A percentile compares a stretch with the other conserved stretches of the same genome.
phyloP scores from a whole-genome alignment of 2,888 invertebrate genomes.

The Prosapia bicincta region DNA sequence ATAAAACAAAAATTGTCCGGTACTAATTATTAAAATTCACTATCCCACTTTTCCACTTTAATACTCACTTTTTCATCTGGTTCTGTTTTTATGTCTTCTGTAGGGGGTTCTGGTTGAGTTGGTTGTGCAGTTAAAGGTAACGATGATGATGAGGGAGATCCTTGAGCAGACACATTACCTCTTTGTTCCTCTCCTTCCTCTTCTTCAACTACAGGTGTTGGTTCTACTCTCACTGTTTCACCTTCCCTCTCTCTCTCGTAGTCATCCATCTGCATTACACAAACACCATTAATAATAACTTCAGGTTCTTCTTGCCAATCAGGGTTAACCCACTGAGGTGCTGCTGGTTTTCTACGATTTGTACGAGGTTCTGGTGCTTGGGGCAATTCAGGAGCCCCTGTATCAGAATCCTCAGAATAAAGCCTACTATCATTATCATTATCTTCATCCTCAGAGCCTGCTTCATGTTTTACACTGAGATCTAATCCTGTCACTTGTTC shows the following conservation, averaged over 20 bases:
- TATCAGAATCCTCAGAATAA: conserved; percentile 38
- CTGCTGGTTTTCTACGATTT: conserved; percentile 87
- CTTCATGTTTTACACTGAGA: conserved; percentile 74
- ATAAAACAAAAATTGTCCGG: not conserved
- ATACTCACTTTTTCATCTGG: conserved; percentile 33
- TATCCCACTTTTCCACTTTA: conserved; percentile 39
- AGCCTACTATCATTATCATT: conserved; percentile 61
- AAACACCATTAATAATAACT: conserved; percentile 91
- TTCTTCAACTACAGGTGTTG: conserved; percentile 65
- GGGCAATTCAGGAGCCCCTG: conserved; percentile 38
- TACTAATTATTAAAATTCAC: conserved; percentile 34
- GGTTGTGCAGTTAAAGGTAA: conserved; percentile 30
- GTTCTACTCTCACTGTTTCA: conserved; percentile 73
- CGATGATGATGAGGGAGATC: conserved; percentile 6
- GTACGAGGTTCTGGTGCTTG: conserved; percentile 44
- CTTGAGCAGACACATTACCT: conserved; percentile 1
- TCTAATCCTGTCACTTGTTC: conserved; percentile 84
- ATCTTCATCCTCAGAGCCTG: conserved; percentile 72
- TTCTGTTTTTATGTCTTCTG: conserved; percentile 13
- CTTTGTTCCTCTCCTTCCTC: conserved; percentile 22
- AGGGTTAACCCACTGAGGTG: conserved; percentile 97
- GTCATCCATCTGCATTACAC: conserved; percentile 79
- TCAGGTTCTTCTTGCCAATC: conserved; percentile 80
- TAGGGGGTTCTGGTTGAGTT: conserved; percentile 16
- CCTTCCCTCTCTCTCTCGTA: conserved; percentile 50